These are phyloP conservation scores for Oophaga sylvatica DNA, from an alignment of 2,797 vertebrate species.

Conservation along the genomic window DNA sequence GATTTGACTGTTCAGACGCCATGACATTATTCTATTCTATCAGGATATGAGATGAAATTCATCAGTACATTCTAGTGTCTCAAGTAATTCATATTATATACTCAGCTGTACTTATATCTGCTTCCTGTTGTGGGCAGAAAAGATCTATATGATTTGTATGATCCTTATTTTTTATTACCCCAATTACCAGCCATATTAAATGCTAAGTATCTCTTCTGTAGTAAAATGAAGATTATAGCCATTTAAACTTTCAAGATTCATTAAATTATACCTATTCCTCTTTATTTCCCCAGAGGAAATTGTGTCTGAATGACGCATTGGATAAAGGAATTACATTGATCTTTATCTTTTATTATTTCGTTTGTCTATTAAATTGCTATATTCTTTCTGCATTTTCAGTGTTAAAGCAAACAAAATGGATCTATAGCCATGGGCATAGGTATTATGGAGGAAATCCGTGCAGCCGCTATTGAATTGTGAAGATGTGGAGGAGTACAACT, in stretches of 20 bases:
- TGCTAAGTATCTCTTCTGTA: conserved; percentile 7
- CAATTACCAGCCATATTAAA: conserved; percentile 27
- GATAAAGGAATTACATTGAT: conserved; percentile 6
- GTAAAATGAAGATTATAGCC: conserved; percentile 21
- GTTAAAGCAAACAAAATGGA: not conserved
- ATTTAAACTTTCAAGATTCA: not conserved
- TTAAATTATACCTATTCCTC: not conserved
- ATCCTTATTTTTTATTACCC: conserved; percentile 16
- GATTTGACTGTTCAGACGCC: too few species aligned
- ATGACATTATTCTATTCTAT: too few species aligned
- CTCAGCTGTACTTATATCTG: not conserved
- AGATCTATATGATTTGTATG: conserved; percentile 13
- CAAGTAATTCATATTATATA: not conserved
- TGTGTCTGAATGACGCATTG: not conserved
- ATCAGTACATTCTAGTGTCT: not conserved
- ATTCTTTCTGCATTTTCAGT: not conserved
- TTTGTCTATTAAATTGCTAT: not conserved
- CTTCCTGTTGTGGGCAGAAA: not conserved
- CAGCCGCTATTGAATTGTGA: not conserved
- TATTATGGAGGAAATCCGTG: not conserved
- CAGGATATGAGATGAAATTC: too few species aligned
- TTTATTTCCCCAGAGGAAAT: conserved; percentile 3
- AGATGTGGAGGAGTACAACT: not conserved
- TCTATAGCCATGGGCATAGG: not conserved
- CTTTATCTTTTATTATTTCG: conserved; percentile 10